Base-by-base conservation (phyloP, 2,113 vertebrate genomes). In the Apteryx mantelli region DNA sequence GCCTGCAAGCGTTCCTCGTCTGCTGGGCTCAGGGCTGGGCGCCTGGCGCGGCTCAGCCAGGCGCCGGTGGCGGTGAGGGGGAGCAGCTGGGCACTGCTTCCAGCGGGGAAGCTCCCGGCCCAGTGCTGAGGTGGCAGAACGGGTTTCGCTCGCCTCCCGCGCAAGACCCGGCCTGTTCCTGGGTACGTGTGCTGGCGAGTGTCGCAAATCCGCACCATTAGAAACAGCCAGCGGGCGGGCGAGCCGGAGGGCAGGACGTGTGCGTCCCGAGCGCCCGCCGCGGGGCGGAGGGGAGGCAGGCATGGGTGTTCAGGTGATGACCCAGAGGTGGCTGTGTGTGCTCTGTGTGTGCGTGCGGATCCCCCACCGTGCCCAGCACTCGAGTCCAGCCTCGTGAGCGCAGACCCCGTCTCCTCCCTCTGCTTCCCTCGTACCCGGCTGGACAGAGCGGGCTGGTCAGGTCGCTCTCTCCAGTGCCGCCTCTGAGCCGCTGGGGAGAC, bases 101-200 rank as follows among this genome's bases (percentile, higher is more conserved):
- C 76, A 66, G 55, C 40, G 24, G 30, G 63, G 48, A 73, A 79
- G 88, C 64, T 93, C 52, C 36, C 56, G 83, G n/a, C 89, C 77
- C 14, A 60, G 50, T 14, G 61, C 86, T 77, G 88, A 46, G 82
- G 93, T 53, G 69, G 92, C 48, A 82, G 68, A 94, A 60, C 96
- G 81, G 69, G 95, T 95, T 95, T 75, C 78, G 82, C 89, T 50
- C 89, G 94, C 34, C 42, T 83, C 82, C 73, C 38, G 50, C 64
- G 44, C 53, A 82, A 58, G 78, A 58, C 50, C 22, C 64, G 19
- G 48, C 30, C 30, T 86, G 56, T 58, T 11, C 28, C 28, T 5
- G 7, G 9, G 22, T 22, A 38, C 70, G 42, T n/a, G 28, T 86
- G 56, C 7, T 38, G 36, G 38, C 55, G 38, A 40, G 55, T 36